Conservation (phyloP, 2,888 invertebrate species). For the Epinotia nisella region DNA sequence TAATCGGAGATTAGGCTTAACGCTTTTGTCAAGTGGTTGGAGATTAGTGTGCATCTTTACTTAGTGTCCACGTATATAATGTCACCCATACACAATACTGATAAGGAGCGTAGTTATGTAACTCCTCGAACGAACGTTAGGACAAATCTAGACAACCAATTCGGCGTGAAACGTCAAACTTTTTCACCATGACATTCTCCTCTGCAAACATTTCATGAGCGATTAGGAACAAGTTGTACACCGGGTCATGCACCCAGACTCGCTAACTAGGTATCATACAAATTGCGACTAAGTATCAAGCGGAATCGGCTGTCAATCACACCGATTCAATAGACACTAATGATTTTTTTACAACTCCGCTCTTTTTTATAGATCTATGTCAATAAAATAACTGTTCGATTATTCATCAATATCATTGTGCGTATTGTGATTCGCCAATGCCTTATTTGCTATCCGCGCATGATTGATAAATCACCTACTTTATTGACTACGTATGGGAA, state of each 20-base stretch:
- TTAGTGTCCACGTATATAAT: neutral
- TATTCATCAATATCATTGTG: constrained; percentile 46
- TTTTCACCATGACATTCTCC: neutral
- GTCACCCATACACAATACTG: too few species aligned
- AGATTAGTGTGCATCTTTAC: neutral
- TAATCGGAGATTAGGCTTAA: constrained; percentile 18
- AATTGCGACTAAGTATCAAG: constrained; percentile 72
- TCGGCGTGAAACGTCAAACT: neutral
- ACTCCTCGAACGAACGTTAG: too few species aligned
- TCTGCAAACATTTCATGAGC: neutral
- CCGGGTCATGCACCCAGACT: constrained; percentile 53
- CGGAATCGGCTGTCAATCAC: constrained; percentile 63
- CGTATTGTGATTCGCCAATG: constrained; percentile 49
- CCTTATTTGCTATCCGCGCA: constrained; percentile 45
- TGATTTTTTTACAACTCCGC: constrained; percentile 55
- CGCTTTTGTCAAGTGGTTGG: neutral
- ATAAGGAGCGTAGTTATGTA: too few species aligned
- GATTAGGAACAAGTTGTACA: constrained; percentile 13
- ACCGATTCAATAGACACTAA: constrained; percentile 61
- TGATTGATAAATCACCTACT: constrained; percentile 41
- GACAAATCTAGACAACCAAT: neutral
- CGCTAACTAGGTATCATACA: constrained; percentile 62
- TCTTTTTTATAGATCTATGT: constrained; percentile 47
- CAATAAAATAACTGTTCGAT: constrained; percentile 48
- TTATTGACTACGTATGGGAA: constrained; percentile 58